Conservation (phyloP, 2,113 vertebrate species). For the Tringa solitaria region DNA sequence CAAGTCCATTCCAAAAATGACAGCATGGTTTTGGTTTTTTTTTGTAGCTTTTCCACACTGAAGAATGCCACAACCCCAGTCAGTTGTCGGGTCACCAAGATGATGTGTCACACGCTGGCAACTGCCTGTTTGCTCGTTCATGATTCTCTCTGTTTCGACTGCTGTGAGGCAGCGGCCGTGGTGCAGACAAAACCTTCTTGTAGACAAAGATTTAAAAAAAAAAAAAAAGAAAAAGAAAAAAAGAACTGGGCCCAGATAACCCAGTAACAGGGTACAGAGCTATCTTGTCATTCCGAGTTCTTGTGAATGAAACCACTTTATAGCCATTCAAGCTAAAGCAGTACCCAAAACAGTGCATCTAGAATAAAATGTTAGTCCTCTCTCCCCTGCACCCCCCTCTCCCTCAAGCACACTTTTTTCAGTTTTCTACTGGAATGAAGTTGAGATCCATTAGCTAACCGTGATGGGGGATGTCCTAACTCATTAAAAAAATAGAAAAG, state of each 20-base stretch:
- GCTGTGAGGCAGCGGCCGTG: background rate
- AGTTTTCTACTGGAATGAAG: conserved; percentile 31
- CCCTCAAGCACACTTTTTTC: background rate
- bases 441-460: background rate
- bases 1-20: conserved; percentile 15
- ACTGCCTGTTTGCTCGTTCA: background rate
- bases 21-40: background rate
- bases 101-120: background rate
- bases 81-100: conserved; percentile 6
- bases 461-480: background rate
- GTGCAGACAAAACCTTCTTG: background rate
- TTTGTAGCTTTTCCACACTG: background rate
- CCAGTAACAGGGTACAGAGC: background rate
- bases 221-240: background rate
- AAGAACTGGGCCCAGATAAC: background rate
- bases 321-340: background rate
- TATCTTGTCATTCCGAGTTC: background rate
- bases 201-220: background rate
- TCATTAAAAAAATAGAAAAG: conserved; percentile 52
- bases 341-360: conserved; percentile 27
- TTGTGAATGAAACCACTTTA: background rate
- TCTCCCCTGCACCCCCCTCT: background rate
- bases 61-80: background rate
- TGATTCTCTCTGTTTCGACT: background rate
- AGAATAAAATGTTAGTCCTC: background rate